Evolutionary conservation across 2,797 vertebrate genomes (phyloP).

Genomic region (Pristis pectinata): DNA sequence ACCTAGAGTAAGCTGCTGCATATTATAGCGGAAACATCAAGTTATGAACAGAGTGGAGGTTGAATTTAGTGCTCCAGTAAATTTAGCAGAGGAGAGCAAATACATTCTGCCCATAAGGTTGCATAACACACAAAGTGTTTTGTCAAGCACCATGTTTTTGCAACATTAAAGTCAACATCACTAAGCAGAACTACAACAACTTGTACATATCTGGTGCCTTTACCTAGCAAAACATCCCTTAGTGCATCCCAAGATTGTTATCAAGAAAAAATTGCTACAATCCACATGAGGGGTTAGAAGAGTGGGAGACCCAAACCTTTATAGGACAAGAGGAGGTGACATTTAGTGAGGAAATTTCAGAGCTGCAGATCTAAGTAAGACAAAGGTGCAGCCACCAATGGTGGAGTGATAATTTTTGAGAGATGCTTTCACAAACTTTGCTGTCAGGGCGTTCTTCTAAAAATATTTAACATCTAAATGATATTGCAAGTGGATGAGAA

Average conservation of each 20-base stretch:
- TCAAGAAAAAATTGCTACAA: background rate
- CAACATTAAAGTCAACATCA: background rate
- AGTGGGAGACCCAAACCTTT: background rate
- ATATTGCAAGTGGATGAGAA: too few species aligned
- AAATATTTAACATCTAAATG: too few species aligned
- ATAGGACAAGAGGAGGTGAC: background rate
- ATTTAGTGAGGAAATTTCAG: background rate
- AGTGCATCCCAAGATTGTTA: too few species aligned
- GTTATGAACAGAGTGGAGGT: background rate
- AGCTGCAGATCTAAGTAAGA: too few species aligned
- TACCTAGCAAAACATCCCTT: background rate
- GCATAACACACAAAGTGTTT: background rate
- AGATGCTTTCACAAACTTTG: too few species aligned
- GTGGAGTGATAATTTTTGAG: too few species aligned
- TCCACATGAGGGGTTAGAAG: background rate
- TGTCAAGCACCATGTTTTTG: background rate
- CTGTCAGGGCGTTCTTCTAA: too few species aligned
- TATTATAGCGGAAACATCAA: background rate
- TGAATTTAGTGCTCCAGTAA: background rate
- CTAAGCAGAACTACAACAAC: background rate
- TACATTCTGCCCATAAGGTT: background rate
- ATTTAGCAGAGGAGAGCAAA: background rate
- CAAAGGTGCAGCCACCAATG: too few species aligned
- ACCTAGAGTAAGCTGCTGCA: conserved; percentile 2
- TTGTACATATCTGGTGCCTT: too few species aligned